Evolutionary conservation across 2,888 invertebrate species (phyloP).

Genomic region (Tanaodytes sp.): DNA sequence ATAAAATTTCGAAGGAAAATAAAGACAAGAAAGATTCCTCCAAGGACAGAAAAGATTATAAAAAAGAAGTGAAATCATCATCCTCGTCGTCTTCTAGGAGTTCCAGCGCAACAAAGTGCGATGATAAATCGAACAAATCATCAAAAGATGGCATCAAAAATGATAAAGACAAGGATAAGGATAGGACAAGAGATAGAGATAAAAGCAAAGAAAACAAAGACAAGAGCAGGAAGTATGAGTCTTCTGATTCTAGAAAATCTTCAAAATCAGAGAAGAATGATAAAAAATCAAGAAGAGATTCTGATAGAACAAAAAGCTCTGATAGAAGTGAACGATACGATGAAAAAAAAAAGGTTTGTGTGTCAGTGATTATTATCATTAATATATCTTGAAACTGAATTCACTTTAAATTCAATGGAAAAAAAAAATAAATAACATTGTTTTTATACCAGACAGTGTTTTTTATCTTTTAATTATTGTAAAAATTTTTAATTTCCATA

Average conservation of each 20-base stretch:
- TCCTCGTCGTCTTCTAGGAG: conserved; percentile 59
- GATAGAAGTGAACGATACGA: conserved; percentile 56
- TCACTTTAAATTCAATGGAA: no score
- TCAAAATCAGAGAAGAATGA: conserved; percentile 55
- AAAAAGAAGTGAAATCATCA: conserved; percentile 62
- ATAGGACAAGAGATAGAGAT: conserved; percentile 40
- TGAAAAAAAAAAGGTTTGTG: conserved; percentile 56
- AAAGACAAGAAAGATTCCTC: conserved; percentile 64
- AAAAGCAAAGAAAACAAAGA: conserved; percentile 54
- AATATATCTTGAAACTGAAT: no score
- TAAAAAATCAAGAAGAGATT: conserved; percentile 47
- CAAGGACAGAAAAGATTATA: conserved; percentile 64
- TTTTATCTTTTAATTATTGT: no score
- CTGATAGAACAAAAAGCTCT: conserved; percentile 41
- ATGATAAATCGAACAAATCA: conserved; percentile 63
- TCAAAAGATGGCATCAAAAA: conserved; percentile 61
- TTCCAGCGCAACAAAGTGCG: conserved; percentile 60
- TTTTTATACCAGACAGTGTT: no score
- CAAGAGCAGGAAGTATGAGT: conserved; percentile 43
- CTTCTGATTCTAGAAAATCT: conserved; percentile 33
- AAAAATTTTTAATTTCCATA: conserved; percentile 7
- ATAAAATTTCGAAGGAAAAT: conserved; percentile 65
- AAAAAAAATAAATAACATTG: no score
- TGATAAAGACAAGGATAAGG: conserved; percentile 42
- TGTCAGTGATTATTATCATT: no score